These are phyloP conservation scores for Ruditapes philippinarum DNA, from an alignment of 1,140 invertebrate species.

Conservation along the genomic window DNA sequence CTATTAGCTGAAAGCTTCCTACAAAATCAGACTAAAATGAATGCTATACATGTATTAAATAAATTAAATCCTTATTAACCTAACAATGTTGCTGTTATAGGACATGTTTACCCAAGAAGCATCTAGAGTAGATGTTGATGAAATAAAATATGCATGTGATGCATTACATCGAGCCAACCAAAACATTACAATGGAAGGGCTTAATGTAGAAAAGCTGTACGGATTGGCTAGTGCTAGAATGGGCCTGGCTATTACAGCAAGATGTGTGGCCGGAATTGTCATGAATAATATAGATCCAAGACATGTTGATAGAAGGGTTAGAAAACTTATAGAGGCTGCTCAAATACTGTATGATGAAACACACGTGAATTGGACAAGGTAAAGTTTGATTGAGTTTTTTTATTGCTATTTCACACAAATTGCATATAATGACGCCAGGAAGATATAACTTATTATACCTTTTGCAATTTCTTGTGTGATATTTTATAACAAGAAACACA, in stretches of 20 bases:
- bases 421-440: too few relatives aligned
- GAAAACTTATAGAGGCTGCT: slow-evolving; percentile 64
- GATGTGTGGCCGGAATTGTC: slow-evolving; percentile 65
- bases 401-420: not conserved
- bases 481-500: too few relatives aligned
- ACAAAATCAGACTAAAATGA: not conserved
- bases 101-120: slow-evolving; percentile 55
- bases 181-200: slow-evolving; percentile 21
- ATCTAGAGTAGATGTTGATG: slow-evolving; percentile 31
- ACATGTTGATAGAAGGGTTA: slow-evolving; percentile 3
- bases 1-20: not conserved
- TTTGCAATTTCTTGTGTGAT: too few relatives aligned
- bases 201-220: slow-evolving; percentile 65
- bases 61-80: too few relatives aligned
- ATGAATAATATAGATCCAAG: slow-evolving; percentile 41
- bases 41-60: too few relatives aligned
- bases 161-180: not conserved
- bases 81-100: not conserved
- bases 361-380: slow-evolving; percentile 72
- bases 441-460: too few relatives aligned
- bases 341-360: slow-evolving; percentile 68
- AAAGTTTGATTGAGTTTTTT: not conserved
- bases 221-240: slow-evolving; percentile 72
- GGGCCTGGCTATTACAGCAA: slow-evolving; percentile 68
- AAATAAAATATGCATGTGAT: slow-evolving; percentile 30